These are phyloP conservation scores for Alexandromys fortis DNA, from an alignment of 2,113 vertebrate species.

Conservation along the genomic window DNA sequence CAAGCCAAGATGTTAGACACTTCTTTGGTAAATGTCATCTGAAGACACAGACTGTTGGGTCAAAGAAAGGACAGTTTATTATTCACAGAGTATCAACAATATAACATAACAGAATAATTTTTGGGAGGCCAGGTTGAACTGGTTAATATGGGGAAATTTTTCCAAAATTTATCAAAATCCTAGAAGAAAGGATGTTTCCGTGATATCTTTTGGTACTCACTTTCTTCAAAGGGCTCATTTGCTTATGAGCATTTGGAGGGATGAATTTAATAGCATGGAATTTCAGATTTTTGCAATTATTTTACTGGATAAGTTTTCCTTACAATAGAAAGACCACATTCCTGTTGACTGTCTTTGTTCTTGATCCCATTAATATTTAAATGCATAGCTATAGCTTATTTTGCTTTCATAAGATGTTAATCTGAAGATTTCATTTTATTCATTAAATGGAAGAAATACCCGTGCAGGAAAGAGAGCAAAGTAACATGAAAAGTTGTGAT, in stretches of 20 bases:
- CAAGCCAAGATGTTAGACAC: background rate
- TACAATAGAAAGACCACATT: background rate
- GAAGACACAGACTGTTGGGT: background rate
- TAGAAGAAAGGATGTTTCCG: background rate
- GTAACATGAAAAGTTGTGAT: background rate
- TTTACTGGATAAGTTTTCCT: background rate
- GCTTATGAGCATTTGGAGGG: background rate
- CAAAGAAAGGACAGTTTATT: slow-evolving; percentile 8
- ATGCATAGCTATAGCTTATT: background rate
- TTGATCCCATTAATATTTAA: background rate
- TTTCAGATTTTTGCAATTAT: background rate
- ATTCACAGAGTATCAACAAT: background rate
- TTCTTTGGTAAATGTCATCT: background rate
- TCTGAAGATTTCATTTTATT: background rate
- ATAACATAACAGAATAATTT: slow-evolving; percentile 8
- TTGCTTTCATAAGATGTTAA: background rate
- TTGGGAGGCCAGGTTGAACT: background rate
- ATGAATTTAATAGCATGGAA: background rate
- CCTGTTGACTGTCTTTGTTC: background rate
- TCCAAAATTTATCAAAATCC: background rate
- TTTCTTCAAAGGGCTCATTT: background rate
- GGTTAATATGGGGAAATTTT: background rate
- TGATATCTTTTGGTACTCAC: background rate
- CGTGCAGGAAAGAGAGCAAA: background rate
- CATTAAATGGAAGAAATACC: background rate